Conservation (phyloP, 1,140 invertebrate genomes). For the Anastrepha ludens region DNA sequence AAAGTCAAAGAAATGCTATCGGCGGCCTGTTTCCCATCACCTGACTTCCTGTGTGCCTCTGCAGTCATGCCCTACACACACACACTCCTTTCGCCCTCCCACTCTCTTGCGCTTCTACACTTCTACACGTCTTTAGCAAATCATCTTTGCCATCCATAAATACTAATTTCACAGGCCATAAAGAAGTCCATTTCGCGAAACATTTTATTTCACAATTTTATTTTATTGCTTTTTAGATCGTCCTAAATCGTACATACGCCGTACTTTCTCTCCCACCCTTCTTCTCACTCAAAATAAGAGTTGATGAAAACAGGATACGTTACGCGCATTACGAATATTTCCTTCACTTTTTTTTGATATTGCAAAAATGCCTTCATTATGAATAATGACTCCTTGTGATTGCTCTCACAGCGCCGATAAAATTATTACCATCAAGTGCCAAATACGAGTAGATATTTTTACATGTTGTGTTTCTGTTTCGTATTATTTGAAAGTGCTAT, state of each 20-base stretch:
- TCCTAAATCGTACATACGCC: not conserved
- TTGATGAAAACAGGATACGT: constrained; percentile 24
- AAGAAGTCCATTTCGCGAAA: constrained; percentile 61
- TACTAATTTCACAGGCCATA: constrained; percentile 74
- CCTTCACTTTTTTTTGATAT: not conserved
- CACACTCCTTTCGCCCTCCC: too few relatives aligned
- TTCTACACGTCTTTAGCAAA: constrained; percentile 31
- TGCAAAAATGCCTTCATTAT: constrained; percentile 51
- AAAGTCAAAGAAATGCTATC: constrained; percentile 23
- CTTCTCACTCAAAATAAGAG: not conserved
- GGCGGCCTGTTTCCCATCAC: constrained; percentile 39
- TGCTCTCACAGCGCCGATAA: not conserved
- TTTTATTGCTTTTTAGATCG: constrained; percentile 49
- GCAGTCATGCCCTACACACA: too few relatives aligned
- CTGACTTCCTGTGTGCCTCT: constrained; percentile 14
- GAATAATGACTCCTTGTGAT: constrained; percentile 39
- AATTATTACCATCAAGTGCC: constrained; percentile 29
- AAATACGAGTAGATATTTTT: not conserved
- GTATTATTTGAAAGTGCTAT: not conserved
- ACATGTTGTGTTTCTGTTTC: constrained; percentile 14
- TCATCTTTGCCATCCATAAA: constrained; percentile 65
- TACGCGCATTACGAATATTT: constrained; percentile 21
- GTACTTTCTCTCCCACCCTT: not conserved
- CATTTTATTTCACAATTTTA: constrained; percentile 41
- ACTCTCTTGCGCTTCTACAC: not conserved